Conservation (phyloP, 2,888 invertebrate genomes). For the Patella ulyssiponensis region DNA sequence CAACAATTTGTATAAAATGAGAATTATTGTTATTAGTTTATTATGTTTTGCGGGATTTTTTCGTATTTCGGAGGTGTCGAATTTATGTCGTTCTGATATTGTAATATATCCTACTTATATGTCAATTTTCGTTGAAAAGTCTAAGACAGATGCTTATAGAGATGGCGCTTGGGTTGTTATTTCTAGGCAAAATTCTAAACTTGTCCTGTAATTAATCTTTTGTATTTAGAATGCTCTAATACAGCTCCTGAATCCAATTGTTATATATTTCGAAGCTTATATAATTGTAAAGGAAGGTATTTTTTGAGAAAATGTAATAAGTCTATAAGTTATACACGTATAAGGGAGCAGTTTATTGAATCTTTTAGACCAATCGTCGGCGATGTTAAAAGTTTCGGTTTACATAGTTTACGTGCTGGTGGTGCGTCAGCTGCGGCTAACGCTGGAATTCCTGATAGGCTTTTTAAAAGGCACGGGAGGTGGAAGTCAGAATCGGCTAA, state of each 20-base stretch:
- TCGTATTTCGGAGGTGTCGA: too few species aligned
- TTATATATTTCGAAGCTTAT: slow-evolving; percentile 15
- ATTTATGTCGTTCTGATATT: too few species aligned
- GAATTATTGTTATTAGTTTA: too few species aligned
- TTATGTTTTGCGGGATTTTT: too few species aligned
- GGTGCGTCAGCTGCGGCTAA: slow-evolving; percentile 26
- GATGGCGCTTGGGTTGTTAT: too few species aligned
- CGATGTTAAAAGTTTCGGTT: slow-evolving; percentile 22
- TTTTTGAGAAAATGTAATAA: slow-evolving; percentile 3
- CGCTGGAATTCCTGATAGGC: slow-evolving; percentile 24
- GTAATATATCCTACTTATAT: too few species aligned
- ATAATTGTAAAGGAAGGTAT: slow-evolving; percentile 6
- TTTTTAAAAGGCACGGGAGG: slow-evolving; percentile 26
- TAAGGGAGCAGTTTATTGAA: slow-evolving; percentile 25
- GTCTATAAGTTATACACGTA: slow-evolving; percentile 15
- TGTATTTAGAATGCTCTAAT: too few species aligned
- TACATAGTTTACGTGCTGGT: slow-evolving; percentile 20
- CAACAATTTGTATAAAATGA: too few species aligned
- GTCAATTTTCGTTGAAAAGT: too few species aligned
- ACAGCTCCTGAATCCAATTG: neutral
- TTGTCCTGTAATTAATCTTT: too few species aligned
- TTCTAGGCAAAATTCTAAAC: too few species aligned
- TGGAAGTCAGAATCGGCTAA: slow-evolving; percentile 15
- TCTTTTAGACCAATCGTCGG: slow-evolving; percentile 24
- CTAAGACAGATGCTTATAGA: too few species aligned